Conservation (phyloP, 1,140 invertebrate genomes). For the Pentalonia nigronervosa region DNA sequence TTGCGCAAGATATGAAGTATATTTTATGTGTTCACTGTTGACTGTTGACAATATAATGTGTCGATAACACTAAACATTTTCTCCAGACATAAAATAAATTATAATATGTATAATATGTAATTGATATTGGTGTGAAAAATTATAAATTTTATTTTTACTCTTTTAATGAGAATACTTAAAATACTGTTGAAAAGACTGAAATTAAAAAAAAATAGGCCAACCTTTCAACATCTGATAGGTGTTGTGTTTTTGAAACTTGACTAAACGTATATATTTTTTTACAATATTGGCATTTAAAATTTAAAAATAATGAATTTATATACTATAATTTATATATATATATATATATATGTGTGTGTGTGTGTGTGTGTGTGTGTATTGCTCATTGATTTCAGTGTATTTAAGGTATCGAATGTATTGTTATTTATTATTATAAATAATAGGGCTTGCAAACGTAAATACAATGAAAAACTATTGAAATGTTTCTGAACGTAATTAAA, state of each 20-base stretch:
- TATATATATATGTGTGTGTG: too few species aligned
- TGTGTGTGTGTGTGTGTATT: too few species aligned
- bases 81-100: not conserved
- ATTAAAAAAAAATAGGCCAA: not conserved
- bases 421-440: too few species aligned
- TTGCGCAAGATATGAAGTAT: not conserved
- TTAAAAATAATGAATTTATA: not conserved
- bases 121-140: not conserved
- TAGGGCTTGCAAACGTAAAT: too few species aligned
- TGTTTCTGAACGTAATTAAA: too few species aligned
- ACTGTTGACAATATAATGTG: too few species aligned
- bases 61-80: too few species aligned
- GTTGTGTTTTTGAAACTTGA: not conserved
- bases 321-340: too few species aligned
- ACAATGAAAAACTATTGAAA: too few species aligned
- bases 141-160: not conserved
- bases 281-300: not conserved
- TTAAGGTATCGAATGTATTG: too few species aligned
- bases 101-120: not conserved
- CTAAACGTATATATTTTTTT: not conserved
- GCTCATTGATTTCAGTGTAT: too few species aligned
- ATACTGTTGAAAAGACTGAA: not conserved
- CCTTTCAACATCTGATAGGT: not conserved
- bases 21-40: too few species aligned
- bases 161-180: not conserved